Percentiles rank a stretch among this genome's conserved stretches.
These are phyloP conservation scores for Selene dorsalis DNA, from an alignment of 2,797 vertebrate genomes.

Conservation along the genomic window DNA sequence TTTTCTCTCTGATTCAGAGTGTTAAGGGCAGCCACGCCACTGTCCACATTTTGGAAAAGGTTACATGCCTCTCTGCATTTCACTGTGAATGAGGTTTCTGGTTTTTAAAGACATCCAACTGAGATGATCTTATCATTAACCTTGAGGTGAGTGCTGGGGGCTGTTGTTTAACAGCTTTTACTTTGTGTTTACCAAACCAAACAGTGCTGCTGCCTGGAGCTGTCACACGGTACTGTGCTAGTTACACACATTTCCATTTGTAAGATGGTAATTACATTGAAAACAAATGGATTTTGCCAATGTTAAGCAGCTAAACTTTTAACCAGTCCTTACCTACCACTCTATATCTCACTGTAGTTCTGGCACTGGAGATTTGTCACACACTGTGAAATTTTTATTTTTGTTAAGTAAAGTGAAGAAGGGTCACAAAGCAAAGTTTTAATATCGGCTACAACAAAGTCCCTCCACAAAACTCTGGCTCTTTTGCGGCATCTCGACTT, in stretches of 20 bases:
- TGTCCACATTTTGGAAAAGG: constrained; percentile 15
- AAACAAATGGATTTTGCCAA: background rate
- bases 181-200: background rate
- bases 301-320: background rate
- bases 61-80: constrained; percentile 24
- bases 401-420: background rate
- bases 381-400: background rate
- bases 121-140: constrained; percentile 31
- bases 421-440: background rate
- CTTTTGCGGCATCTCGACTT: background rate
- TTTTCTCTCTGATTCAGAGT: background rate
- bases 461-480: rapidly evolving
- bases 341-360: too few species aligned
- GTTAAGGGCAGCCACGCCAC: background rate
- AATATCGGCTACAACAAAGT: background rate
- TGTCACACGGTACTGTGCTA: background rate
- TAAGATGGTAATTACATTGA: background rate
- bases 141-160: constrained; percentile 2
- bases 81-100: background rate
- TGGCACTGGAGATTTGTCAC: background rate
- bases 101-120: constrained; percentile 14
- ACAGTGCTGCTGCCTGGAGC: background rate
- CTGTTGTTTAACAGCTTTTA: background rate
- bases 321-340: too few species aligned
- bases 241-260: background rate